Evolutionary conservation across 2,113 vertebrate genomes (phyloP), one percentile per base, ranked within the genome.

Genomic region (Brachirus orientalis): DNA sequence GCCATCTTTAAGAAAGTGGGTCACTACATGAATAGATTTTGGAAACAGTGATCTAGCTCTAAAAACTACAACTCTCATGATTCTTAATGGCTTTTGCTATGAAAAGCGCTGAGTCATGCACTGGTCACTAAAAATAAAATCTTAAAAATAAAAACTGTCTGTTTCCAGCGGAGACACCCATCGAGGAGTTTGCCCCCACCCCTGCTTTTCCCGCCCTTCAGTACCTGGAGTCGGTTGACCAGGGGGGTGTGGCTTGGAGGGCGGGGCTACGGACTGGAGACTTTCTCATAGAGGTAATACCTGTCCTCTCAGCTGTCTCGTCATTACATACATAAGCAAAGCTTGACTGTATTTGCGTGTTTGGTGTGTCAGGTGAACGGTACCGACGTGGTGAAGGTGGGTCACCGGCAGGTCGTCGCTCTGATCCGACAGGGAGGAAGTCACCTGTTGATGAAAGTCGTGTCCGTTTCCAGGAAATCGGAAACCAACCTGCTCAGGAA

Each of bases 181-280:
- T 99, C 0, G 97, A 99, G 91, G 97, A 99, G 92, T 99, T 99
- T 70, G 97, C 96, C 0, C 97, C 97, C 0, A 98, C 97, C 0
- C 97, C 97, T 0, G 97, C 97, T 1, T 99, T 99, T 86, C 97
- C 97, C 0, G 97, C 97, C 0, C 92, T 98, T 18, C 97, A 98
- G 89, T 99, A 99, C 86, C 93, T 99, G 80, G 97, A 99, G 82
- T 99, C 97, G 0, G 97, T 99, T 59, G 97, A 99, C 7, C 95
- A 98, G 89, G 97, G 97, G 73, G 97, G 98, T 0, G 97, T 99
- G 28, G 98, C 98, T 3, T 98, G 98, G 97, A 94, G 96, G 90
- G 96, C 97, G 0, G 97, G 98, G 53, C 92, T 99, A 7, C 72
- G 93, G 38, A 94, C 93, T 0, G 94, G 94, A 63, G 94, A 94